Evolutionary conservation across 2,113 vertebrate species (phyloP), one percentile per base, ranked within the genome.

Genomic region (Dinomys branickii): DNA sequence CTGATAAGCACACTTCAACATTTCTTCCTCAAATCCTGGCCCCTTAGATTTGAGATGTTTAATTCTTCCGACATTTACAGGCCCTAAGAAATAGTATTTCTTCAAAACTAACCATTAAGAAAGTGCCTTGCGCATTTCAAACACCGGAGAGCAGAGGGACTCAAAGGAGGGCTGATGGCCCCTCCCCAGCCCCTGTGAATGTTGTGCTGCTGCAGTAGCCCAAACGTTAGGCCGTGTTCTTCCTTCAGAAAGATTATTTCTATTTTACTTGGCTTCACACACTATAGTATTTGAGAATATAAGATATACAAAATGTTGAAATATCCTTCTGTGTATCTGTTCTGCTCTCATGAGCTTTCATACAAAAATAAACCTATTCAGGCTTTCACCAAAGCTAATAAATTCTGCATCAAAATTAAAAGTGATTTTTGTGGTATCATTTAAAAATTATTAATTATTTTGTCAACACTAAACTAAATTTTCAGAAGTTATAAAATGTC

Each of bases 191-290:
- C 33, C n/a, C 52, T 50, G 44, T 80, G 54, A 92, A 88, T 44
- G 63, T 17, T 44, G 71, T 44, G 63, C 85, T 85, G 11, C n/a
- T 56, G 86, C 0, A 78, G 82, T 47, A 88, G 90, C 35, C 47
- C 73, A 89, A 96, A 93, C 28, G 77, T 44, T 71, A 85, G 26
- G 17, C 26, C 73, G 41, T 38, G n/a, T 65, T 88, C 30, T 91
- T 89, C 41, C 88, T 71, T 84, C 47, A 93, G 38, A 95, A 85
- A 91, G 59, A 87, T 77, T 50, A 63, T 22, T 96, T 94, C 88
- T 92, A 92, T 89, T 96, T 84, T 84, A 30, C 12, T 96, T 96
- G 65, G 86, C 24, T 91, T 97, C 19, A 86, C 1, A 52, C 7
- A 86, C 38, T 35, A 16, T 75, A 89, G 90, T 87, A 97, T 65